These are phyloP conservation scores for Notarius quadriscutis DNA, from an alignment of 2,113 vertebrate genomes.

Conservation along the genomic window DNA sequence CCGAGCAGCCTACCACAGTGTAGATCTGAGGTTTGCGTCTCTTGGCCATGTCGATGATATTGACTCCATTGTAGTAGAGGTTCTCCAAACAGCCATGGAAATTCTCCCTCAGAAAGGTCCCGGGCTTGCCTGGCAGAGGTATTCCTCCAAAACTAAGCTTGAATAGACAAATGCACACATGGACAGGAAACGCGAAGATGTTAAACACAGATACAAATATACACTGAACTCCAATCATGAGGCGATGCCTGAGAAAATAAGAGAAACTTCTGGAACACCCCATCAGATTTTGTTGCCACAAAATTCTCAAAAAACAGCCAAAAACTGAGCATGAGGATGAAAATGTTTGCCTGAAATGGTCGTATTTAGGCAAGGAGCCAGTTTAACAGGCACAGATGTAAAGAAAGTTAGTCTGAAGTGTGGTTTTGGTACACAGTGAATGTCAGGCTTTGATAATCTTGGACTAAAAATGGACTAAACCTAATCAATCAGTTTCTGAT, in stretches of 20 bases:
- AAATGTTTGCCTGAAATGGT: no score
- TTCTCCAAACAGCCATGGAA: slow-evolving; percentile 88
- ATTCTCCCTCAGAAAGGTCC: slow-evolving; percentile 86
- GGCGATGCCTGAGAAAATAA: neutral
- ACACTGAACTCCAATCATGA: neutral
- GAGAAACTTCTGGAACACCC: neutral
- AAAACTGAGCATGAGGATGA: no score
- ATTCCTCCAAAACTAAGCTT: slow-evolving; percentile 91
- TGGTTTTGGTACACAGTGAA: no score
- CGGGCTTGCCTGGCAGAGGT: slow-evolving; percentile 86
- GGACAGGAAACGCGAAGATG: neutral
- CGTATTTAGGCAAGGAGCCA: no score
- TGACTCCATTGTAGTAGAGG: slow-evolving; percentile 86
- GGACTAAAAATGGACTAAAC: no score
- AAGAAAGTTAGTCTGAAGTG: no score
- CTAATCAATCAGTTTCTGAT: no score
- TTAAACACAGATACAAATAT: slow-evolving; percentile 14
- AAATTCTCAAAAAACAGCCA: no score
- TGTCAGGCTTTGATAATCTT: no score
- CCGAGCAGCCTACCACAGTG: slow-evolving; percentile 76
- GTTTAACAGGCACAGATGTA: no score
- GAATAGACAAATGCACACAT: slow-evolving; percentile 56
- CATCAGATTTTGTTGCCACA: neutral
- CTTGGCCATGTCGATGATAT: slow-evolving; percentile 85
- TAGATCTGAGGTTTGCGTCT: slow-evolving; percentile 88